Conservation (phyloP, 2,113 vertebrate genomes). For the Ivindomyrus marchei region DNA sequence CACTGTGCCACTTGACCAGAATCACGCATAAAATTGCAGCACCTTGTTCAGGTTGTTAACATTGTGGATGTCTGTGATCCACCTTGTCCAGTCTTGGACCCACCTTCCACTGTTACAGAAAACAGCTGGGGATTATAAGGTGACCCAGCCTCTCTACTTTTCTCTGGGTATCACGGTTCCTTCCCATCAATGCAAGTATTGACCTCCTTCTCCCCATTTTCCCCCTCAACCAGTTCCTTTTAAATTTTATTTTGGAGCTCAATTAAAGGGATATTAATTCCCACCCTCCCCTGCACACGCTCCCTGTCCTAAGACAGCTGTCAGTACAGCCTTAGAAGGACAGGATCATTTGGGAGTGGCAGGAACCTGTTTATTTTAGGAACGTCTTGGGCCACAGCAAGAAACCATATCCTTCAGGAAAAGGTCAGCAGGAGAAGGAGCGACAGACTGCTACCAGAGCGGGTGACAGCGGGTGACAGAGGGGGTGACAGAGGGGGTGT, state of each 20-base stretch:
- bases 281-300: conserved; percentile 42
- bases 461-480: conserved; percentile 33
- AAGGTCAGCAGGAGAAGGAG: conserved; percentile 61
- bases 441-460: conserved; percentile 41
- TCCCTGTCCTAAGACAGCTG: conserved; percentile 54
- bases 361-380: conserved; percentile 62
- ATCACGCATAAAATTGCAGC: neutral
- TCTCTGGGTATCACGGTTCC: neutral
- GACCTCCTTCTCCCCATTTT: neutral
- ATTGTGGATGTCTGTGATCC: neutral
- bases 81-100: neutral
- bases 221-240: conserved; percentile 12
- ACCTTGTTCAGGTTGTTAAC: neutral
- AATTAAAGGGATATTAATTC: conserved; percentile 53
- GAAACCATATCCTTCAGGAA: conserved; percentile 60
- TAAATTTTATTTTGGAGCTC: conserved; percentile 40
- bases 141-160: neutral
- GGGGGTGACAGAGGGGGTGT: conserved; percentile 31
- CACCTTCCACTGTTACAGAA: neutral
- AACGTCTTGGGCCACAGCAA: conserved; percentile 58
- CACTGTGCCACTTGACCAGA: neutral
- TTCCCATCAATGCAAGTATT: neutral
- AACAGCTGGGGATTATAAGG: neutral
- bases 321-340: conserved; percentile 70
- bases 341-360: conserved; percentile 52